Conservation (phyloP, 2,113 vertebrate genomes). For the Struthidea cinerea region DNA sequence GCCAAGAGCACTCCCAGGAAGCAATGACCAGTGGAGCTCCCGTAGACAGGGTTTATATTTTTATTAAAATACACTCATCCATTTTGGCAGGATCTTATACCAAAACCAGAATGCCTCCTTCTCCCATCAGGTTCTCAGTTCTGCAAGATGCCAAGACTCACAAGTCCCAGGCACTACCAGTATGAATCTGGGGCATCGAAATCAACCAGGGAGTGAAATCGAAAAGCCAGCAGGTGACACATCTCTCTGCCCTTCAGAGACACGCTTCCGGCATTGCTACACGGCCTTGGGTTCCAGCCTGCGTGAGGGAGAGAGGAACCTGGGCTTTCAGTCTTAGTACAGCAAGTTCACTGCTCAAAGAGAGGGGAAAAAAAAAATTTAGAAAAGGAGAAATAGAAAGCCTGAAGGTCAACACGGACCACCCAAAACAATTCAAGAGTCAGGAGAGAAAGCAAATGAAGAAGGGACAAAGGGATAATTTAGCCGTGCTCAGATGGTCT, state of each 20-base stretch:
- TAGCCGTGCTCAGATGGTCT: conserved; percentile 60
- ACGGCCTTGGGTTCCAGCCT: background rate
- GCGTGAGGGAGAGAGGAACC: background rate
- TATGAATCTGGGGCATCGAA: background rate
- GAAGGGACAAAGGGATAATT: conserved; percentile 59
- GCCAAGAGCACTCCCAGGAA: background rate
- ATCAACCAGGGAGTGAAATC: background rate
- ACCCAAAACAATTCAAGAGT: conserved; percentile 49
- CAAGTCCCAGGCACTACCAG: background rate
- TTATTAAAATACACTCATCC: background rate
- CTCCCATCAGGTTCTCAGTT: background rate
- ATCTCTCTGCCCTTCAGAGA: background rate
- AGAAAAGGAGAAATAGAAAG: background rate
- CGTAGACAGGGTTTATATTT: background rate
- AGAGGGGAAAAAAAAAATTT: background rate
- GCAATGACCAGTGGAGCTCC: background rate
- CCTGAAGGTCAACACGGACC: conserved; percentile 24
- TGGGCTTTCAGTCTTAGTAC: background rate
- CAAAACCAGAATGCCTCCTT: background rate
- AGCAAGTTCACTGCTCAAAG: background rate
- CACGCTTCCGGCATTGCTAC: accelerated
- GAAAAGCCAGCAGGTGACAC: background rate
- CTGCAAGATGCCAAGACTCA: background rate
- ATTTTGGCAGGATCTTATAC: background rate
- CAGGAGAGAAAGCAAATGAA: conserved; percentile 1